These are phyloP conservation scores for Theocolax elegans DNA, from an alignment of 1,140 invertebrate species.

Conservation along the genomic window DNA sequence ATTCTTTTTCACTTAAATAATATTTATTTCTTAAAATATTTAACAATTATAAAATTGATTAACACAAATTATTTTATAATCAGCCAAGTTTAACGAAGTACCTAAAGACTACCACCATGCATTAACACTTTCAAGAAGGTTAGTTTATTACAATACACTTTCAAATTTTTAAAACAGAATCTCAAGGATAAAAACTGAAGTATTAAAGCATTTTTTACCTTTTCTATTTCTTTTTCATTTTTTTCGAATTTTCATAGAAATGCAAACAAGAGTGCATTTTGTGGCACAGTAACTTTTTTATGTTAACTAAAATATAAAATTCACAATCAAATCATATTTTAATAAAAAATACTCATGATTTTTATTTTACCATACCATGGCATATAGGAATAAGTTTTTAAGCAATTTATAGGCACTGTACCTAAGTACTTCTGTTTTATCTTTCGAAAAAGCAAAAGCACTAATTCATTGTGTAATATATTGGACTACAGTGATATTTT, in stretches of 20 bases:
- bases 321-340: too few species aligned
- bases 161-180: conserved; percentile 4
- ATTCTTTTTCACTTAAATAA: conserved; percentile 11
- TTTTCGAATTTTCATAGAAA: conserved; percentile 45
- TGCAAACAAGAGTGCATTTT: conserved; percentile 48
- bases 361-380: conserved; percentile 44
- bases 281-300: conserved; percentile 11
- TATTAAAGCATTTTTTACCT: conserved; percentile 1
- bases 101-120: conserved; percentile 9
- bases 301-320: conserved; percentile 40
- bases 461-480: conserved; percentile 50
- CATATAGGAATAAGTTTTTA: conserved; percentile 48
- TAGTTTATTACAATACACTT: neutral
- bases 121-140: conserved; percentile 14
- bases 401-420: conserved; percentile 56
- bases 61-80: conserved; percentile 26
- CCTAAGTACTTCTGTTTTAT: conserved; percentile 54
- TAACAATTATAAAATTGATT: conserved; percentile 34
- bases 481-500: conserved; percentile 39
- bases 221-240: neutral
- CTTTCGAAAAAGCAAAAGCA: conserved; percentile 55
- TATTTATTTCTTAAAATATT: conserved; percentile 34
- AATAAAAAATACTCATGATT: conserved; percentile 54
- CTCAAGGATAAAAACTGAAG: neutral
- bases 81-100: conserved; percentile 16